Percentiles rank a stretch among this genome's conserved stretches.
Evolutionary conservation across 2,797 vertebrate species (phyloP).

Genomic region (Enteromius unitaeniatus): DNA sequence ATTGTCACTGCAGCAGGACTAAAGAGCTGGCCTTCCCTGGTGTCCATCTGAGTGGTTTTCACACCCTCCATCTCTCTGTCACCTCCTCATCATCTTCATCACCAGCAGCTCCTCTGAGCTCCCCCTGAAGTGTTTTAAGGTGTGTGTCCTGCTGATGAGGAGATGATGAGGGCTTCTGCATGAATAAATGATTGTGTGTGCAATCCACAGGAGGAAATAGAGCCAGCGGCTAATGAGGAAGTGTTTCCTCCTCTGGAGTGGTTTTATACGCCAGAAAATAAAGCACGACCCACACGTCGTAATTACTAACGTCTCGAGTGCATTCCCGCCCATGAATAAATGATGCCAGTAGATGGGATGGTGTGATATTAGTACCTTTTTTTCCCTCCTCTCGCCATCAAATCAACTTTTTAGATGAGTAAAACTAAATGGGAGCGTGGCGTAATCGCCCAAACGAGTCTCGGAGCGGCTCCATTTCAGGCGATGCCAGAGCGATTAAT

Average conservation of each 20-base stretch:
- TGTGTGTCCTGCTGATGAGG: conserved; percentile 53
- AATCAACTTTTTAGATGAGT: conserved; percentile 57
- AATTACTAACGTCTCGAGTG: conserved; percentile 64
- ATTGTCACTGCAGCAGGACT: conserved; percentile 29
- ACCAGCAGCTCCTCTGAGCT: conserved; percentile 43
- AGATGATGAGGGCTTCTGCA: conserved; percentile 61
- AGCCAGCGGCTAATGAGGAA: conserved; percentile 66
- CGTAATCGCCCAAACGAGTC: conserved; percentile 3
- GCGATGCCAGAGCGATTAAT: conserved; percentile 27
- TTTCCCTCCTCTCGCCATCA: conserved; percentile 28
- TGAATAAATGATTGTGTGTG: conserved; percentile 68
- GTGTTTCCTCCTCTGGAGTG: conserved; percentile 47
- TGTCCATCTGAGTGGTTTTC: conserved; percentile 48
- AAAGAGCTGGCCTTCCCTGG: conserved; percentile 48
- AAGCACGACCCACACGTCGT: conserved; percentile 30
- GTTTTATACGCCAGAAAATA: conserved; percentile 66
- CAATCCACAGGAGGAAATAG: conserved; percentile 60
- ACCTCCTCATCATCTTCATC: conserved; percentile 49
- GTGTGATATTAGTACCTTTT: conserved; percentile 44
- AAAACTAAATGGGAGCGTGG: conserved; percentile 33
- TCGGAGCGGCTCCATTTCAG: conserved; percentile 1
- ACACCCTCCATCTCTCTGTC: conserved; percentile 53
- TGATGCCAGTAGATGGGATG: conserved; percentile 54
- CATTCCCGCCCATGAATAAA: conserved; percentile 63
- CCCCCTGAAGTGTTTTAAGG: conserved; percentile 60